These are phyloP conservation scores for Sarcoramphus papa DNA, from an alignment of 2,797 vertebrate genomes.

Conservation along the genomic window DNA sequence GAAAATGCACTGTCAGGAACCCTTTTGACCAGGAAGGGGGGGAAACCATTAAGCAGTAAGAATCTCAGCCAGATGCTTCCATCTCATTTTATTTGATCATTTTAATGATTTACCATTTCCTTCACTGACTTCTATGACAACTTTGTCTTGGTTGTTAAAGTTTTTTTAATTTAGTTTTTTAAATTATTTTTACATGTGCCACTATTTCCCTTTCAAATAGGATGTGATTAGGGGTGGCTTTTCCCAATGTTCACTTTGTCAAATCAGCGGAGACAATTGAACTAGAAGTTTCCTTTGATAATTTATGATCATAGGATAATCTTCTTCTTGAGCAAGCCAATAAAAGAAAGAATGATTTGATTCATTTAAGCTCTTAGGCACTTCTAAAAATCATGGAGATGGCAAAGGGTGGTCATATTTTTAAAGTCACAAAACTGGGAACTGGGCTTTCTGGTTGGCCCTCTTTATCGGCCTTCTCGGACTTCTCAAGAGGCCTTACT, in stretches of 20 bases:
- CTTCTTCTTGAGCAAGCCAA: neutral
- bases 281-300: neutral
- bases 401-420: neutral
- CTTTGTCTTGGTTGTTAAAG: neutral
- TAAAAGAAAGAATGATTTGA: neutral
- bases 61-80: neutral
- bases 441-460: neutral
- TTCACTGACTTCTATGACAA: conserved; percentile 3
- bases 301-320: neutral
- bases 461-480: neutral
- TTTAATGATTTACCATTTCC: conserved; percentile 38
- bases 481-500: neutral
- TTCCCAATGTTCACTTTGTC: neutral
- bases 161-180: neutral
- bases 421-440: neutral
- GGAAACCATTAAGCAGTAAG: neutral
- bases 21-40: neutral
- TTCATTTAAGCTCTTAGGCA: neutral
- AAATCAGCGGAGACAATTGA: neutral
- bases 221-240: neutral
- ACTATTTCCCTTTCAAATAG: neutral
- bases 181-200: neutral
- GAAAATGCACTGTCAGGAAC: neutral
- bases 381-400: neutral
- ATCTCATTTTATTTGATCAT: conserved; percentile 22